A percentile compares a stretch with the other conserved stretches of the same genome.
Evolutionary conservation across 1,140 invertebrate genomes (phyloP).

Genomic region (Penaeus indicus): DNA sequence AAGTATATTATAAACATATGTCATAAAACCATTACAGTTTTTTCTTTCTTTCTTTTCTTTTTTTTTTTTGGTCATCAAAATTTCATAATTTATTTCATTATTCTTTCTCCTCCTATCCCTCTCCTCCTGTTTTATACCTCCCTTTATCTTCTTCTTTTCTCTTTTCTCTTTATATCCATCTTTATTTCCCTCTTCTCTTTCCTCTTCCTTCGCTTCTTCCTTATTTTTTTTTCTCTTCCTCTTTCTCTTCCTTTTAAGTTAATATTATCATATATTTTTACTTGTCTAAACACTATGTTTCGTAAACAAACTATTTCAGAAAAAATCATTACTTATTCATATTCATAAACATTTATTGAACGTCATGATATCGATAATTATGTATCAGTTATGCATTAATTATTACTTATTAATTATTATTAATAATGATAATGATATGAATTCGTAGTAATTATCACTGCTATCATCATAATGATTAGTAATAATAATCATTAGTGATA

Average conservation of each 20-base stretch:
- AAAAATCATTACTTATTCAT: no score
- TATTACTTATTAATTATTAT: no score
- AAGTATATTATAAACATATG: background rate
- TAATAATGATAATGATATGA: no score
- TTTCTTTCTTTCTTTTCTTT: background rate
- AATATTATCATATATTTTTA: conserved; percentile 5
- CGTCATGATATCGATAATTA: no score
- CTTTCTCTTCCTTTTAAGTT: background rate
- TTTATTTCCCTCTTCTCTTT: background rate
- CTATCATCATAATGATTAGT: no score
- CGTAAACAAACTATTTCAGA: no score
- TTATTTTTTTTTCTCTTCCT: background rate
- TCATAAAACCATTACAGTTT: no score
- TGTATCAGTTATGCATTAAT: no score
- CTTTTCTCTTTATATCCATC: background rate
- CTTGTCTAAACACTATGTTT: background rate
- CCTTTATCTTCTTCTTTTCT: background rate
- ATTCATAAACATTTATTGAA: no score
- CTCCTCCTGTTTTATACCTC: background rate
- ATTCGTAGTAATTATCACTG: no score
- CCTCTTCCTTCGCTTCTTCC: background rate
- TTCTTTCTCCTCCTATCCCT: background rate
- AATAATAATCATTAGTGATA: no score
- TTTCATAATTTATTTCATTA: background rate
- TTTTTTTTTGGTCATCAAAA: background rate